These are phyloP conservation scores for Drosophila kohkoa DNA, from an alignment of 1,140 invertebrate genomes.

Conservation along the genomic window DNA sequence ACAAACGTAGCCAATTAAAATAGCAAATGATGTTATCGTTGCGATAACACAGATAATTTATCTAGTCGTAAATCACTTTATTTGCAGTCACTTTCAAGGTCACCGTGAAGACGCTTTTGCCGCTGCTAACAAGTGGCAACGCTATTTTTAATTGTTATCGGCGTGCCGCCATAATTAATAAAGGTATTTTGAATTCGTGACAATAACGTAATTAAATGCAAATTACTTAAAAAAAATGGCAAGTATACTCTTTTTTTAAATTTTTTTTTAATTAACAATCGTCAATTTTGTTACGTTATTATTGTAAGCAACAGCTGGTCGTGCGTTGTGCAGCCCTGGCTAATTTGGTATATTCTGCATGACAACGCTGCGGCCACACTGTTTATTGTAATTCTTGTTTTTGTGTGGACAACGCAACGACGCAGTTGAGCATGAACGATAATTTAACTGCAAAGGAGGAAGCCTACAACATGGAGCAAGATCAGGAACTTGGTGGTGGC, in stretches of 20 bases:
- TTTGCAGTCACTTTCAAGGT: not conserved
- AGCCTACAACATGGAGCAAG: conserved; percentile 85
- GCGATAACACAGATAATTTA: not conserved
- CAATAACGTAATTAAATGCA: no score
- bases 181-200: not conserved
- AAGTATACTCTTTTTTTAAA: no score
- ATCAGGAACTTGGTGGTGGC: conserved; percentile 86
- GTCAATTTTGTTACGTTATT: no score
- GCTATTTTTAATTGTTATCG: not conserved
- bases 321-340: not conserved
- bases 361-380: not conserved
- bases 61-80: not conserved
- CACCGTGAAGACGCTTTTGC: not conserved
- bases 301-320: not conserved
- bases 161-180: not conserved
- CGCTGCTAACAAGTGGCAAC: not conserved
- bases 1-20: not conserved
- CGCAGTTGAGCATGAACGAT: conserved; percentile 71
- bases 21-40: not conserved
- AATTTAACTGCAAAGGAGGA: conserved; percentile 61
- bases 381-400: conserved; percentile 45
- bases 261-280: no score
- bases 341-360: not conserved
- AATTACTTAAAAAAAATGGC: no score
- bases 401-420: conserved; percentile 65